Percentiles rank a stretch among this genome's conserved stretches.
Evolutionary conservation across 2,888 invertebrate genomes (phyloP).

Genomic region (Tetranychus piercei): DNA sequence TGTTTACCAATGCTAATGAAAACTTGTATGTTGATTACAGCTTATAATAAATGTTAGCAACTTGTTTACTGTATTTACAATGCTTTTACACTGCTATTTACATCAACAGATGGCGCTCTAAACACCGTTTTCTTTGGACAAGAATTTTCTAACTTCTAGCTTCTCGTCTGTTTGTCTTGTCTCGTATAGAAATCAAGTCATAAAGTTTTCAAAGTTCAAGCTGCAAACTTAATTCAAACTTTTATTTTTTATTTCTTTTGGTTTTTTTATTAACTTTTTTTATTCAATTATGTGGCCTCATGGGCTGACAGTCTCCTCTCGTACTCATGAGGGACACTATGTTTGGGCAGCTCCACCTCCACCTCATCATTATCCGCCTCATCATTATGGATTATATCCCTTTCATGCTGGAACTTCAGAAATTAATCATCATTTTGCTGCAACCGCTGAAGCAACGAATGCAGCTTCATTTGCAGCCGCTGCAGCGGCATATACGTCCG

Average conservation of each 20-base stretch:
- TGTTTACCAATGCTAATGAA: too few species aligned
- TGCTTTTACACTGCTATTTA: too few species aligned
- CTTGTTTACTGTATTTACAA: too few species aligned
- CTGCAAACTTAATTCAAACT: too few species aligned
- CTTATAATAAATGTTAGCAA: too few species aligned
- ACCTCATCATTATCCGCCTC: neutral
- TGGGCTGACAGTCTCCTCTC: constrained; percentile 44
- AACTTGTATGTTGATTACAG: too few species aligned
- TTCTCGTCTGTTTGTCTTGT: too few species aligned
- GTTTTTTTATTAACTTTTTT: neutral
- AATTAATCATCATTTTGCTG: constrained; percentile 7
- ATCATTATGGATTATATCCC: constrained; percentile 16
- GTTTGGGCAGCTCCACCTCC: constrained; percentile 32
- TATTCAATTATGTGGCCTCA: neutral
- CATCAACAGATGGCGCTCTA: too few species aligned
- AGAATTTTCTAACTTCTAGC: too few species aligned
- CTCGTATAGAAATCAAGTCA: too few species aligned
- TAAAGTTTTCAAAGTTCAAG: too few species aligned
- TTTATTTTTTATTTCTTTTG: neutral
- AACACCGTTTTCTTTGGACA: too few species aligned
- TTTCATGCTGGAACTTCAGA: constrained; percentile 11
- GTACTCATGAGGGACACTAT: constrained; percentile 38
- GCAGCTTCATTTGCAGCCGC: constrained; percentile 15
- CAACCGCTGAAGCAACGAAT: constrained; percentile 11
- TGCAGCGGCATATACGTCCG: neutral